These are phyloP conservation scores for Aplocera efformata DNA, from an alignment of 2,888 invertebrate species.

Conservation along the genomic window DNA sequence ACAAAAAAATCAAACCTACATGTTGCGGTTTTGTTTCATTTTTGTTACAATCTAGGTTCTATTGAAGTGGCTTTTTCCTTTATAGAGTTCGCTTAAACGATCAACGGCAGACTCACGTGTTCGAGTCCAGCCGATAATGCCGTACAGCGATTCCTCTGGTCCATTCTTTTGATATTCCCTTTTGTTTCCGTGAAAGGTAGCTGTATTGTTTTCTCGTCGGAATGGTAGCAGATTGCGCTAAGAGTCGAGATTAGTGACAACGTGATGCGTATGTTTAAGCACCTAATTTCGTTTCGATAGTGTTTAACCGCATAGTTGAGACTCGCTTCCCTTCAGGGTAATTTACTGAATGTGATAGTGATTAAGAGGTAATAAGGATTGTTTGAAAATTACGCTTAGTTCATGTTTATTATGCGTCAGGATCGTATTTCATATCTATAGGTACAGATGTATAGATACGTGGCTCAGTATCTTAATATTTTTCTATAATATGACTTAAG, in stretches of 20 bases:
- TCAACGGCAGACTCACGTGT: slow-evolving; percentile 55
- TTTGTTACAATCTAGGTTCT: slow-evolving; percentile 22
- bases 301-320: slow-evolving; percentile 39
- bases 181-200: slow-evolving; percentile 70
- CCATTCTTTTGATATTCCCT: slow-evolving; percentile 72
- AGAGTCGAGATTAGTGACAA: slow-evolving; percentile 74
- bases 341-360: slow-evolving; percentile 22
- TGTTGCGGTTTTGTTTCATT: slow-evolving; percentile 16
- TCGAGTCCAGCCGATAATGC: slow-evolving; percentile 56
- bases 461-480: too few relatives aligned
- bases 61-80: slow-evolving; percentile 42
- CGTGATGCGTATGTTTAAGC: slow-evolving; percentile 66
- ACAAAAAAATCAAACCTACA: slow-evolving; percentile 20
- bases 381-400: slow-evolving; percentile 11
- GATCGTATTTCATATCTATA: too few relatives aligned
- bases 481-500: too few relatives aligned
- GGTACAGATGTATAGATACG: too few relatives aligned
- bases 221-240: slow-evolving; percentile 70
- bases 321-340: slow-evolving; percentile 31
- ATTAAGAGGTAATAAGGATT: slow-evolving; percentile 25
- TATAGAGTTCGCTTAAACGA: slow-evolving; percentile 48
- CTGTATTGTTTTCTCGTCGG: slow-evolving; percentile 70
- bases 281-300: slow-evolving; percentile 58
- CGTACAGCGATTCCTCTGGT: slow-evolving; percentile 64
- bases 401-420: too few relatives aligned